Conservation (phyloP, 2,888 invertebrate species). For the Ceratothoa steindachneri region DNA sequence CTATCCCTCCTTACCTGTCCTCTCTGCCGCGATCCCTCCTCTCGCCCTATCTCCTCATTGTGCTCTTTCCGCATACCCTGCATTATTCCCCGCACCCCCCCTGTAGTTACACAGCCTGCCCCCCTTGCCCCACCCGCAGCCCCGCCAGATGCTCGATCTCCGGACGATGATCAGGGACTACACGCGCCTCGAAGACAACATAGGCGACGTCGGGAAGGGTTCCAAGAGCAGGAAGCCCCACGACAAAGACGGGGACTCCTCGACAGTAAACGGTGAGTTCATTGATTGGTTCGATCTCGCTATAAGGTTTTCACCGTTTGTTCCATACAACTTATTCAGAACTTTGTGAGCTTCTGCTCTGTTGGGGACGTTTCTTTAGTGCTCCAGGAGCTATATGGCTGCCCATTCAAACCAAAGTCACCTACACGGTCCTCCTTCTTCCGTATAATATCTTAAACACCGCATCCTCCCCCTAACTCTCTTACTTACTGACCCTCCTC, state of each 20-base stretch:
- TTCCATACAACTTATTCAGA: too few relatives aligned
- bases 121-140: constrained; percentile 18
- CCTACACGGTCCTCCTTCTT: too few relatives aligned
- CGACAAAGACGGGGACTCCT: not conserved
- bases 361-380: too few relatives aligned
- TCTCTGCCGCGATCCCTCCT: not conserved
- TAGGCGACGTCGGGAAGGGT: constrained; percentile 44
- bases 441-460: too few relatives aligned
- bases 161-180: constrained; percentile 46
- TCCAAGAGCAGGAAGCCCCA: not conserved
- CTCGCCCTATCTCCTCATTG: not conserved
- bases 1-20: too few relatives aligned
- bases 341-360: too few relatives aligned
- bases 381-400: too few relatives aligned
- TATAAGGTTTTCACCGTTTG: too few relatives aligned
- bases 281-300: too few relatives aligned
- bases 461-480: too few relatives aligned
- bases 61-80: not conserved
- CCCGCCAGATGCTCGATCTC: constrained; percentile 37
- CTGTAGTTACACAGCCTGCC: not conserved
- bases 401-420: too few relatives aligned
- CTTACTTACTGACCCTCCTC: too few relatives aligned
- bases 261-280: not conserved
- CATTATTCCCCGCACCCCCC: not conserved
- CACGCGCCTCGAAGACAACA: constrained; percentile 45